Conservation (phyloP, 2,797 vertebrate genomes). For the Rachycentron canadum region DNA sequence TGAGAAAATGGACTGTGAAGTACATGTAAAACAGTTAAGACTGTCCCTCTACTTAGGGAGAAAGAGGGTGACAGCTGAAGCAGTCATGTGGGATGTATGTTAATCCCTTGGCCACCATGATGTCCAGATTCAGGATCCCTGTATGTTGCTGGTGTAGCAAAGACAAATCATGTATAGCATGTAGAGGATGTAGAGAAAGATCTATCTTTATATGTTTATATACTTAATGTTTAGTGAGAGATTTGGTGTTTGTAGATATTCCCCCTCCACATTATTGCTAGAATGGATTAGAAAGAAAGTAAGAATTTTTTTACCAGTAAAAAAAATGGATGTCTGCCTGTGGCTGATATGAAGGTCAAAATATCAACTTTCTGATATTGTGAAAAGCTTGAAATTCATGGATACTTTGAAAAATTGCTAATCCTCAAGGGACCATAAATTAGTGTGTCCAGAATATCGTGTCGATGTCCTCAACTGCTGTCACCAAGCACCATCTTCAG, state of each 20-base stretch:
- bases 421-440: slow-evolving; percentile 20
- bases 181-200: neutral
- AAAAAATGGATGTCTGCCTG: slow-evolving; percentile 9
- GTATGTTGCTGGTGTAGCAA: no score
- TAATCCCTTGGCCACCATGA: neutral
- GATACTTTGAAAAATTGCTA: slow-evolving; percentile 10
- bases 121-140: neutral
- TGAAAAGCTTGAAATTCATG: slow-evolving; percentile 23
- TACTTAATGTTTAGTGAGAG: neutral
- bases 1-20: slow-evolving; percentile 31
- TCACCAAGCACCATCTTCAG: slow-evolving; percentile 35
- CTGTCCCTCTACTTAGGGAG: neutral
- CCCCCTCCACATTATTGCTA: neutral
- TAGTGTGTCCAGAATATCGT: slow-evolving; percentile 33
- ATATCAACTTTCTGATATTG: slow-evolving; percentile 25
- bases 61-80: no score
- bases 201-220: neutral
- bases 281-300: slow-evolving; percentile 18
- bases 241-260: neutral
- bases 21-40: slow-evolving; percentile 28
- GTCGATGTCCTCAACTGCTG: slow-evolving; percentile 52
- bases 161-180: neutral
- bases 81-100: neutral
- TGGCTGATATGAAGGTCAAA: slow-evolving; percentile 29
- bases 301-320: slow-evolving; percentile 5